Percentiles rank a stretch among this genome's conserved stretches.
These are phyloP conservation scores for Rhyzopertha dominica DNA, from an alignment of 1,140 invertebrate species.

Conservation along the genomic window DNA sequence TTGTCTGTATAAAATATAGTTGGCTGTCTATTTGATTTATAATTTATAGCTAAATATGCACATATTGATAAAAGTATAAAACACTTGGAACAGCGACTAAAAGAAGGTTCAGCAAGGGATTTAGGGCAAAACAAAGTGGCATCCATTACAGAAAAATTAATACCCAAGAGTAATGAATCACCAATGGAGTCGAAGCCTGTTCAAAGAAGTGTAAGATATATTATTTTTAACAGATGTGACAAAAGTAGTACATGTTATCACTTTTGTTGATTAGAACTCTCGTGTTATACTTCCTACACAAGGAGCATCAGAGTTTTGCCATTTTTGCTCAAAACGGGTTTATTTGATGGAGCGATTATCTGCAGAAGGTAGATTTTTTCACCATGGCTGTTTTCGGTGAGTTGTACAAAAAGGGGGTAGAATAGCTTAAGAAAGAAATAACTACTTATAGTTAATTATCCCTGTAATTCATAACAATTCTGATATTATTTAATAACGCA, in stretches of 20 bases:
- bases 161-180: conserved; percentile 58
- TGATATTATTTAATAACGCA: too few species aligned
- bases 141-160: conserved; percentile 75
- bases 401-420: too few species aligned
- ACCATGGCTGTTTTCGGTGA: conserved; percentile 76
- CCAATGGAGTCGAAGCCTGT: conserved; percentile 50
- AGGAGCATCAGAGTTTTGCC: conserved; percentile 72
- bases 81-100: conserved; percentile 72
- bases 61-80: conserved; percentile 79
- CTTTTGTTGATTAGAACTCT: conserved; percentile 26
- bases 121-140: conserved; percentile 81
- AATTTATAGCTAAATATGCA: conserved; percentile 52
- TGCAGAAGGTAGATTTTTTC: conserved; percentile 82
- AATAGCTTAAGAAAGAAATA: too few species aligned
- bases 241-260: background rate
- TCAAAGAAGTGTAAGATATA: conserved; percentile 57
- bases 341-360: conserved; percentile 84
- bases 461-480: too few species aligned
- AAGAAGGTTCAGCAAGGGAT: conserved; percentile 69
- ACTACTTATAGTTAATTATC: too few species aligned
- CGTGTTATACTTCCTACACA: conserved; percentile 53
- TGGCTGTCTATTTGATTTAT: conserved; percentile 12
- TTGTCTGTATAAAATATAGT: too few species aligned
- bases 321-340: conserved; percentile 82
- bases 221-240: conserved; percentile 4